Evolutionary conservation across 2,888 invertebrate species (phyloP).

Genomic region (Aphodius sticticus): DNA sequence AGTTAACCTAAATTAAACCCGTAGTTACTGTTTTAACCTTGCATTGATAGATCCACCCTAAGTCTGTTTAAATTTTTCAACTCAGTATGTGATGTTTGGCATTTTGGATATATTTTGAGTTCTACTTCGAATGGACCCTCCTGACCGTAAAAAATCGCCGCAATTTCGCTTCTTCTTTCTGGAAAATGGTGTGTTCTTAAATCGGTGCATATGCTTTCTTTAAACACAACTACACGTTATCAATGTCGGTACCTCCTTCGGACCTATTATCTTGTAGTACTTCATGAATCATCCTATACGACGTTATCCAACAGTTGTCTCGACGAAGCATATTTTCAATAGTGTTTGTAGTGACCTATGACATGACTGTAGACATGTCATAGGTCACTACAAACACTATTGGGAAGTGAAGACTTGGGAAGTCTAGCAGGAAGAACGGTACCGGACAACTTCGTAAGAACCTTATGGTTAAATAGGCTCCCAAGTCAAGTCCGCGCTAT

Average conservation of each 20-base stretch:
- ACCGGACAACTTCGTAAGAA: too few species aligned
- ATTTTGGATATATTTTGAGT: neutral
- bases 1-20: too few species aligned
- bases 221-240: neutral
- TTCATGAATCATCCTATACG: conserved; percentile 29
- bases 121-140: conserved; percentile 34
- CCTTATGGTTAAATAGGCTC: too few species aligned
- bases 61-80: conserved; percentile 31
- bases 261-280: conserved; percentile 22
- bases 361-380: too few species aligned
- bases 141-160: conserved; percentile 34
- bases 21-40: too few species aligned
- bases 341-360: too few species aligned
- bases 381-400: too few species aligned
- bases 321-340: conserved; percentile 24
- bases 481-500: too few species aligned
- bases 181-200: conserved; percentile 32
- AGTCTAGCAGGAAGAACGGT: too few species aligned
- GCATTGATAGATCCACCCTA: too few species aligned
- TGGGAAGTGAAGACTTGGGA: too few species aligned
- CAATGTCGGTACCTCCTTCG: neutral
- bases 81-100: conserved; percentile 11
- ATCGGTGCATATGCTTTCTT: neutral
- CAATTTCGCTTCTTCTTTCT: conserved; percentile 34
- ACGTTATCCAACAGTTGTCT: conserved; percentile 9